phyloP scores from a whole-genome alignment of 2,797 vertebrate genomes.

The Pangasius krempfi region DNA sequence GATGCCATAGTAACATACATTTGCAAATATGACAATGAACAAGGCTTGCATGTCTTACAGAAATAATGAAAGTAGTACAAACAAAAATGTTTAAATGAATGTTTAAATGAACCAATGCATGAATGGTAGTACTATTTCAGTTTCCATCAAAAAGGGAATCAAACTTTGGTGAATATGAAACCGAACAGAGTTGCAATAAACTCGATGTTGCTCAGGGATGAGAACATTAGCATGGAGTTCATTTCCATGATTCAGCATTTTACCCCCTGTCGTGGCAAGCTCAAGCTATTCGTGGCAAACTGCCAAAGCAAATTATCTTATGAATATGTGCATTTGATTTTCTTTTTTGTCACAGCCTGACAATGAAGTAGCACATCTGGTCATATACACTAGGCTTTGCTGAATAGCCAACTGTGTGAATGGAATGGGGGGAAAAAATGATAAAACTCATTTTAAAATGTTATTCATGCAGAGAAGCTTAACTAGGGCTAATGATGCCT shows the following conservation, averaged over 20 bases:
- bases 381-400: background rate
- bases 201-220: background rate
- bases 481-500: constrained; percentile 1
- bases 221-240: constrained; percentile 10
- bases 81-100: background rate
- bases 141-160: background rate
- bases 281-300: background rate
- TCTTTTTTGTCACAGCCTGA: constrained; percentile 4
- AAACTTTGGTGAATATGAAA: background rate
- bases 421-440: too few species aligned
- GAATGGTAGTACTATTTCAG: background rate
- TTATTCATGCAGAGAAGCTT: background rate
- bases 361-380: constrained; percentile 17
- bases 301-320: constrained; percentile 27
- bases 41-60: background rate
- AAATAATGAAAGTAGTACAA: background rate
- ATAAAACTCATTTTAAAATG: background rate
- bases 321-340: constrained; percentile 12
- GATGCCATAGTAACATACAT: background rate
- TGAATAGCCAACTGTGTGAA: background rate
- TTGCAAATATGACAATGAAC: background rate
- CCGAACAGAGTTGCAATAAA: background rate
- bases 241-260: constrained; percentile 31
- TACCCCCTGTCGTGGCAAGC: background rate
- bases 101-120: background rate